Base-by-base conservation (phyloP, 2,888 invertebrate species). In the Platycheirus rosarum region DNA sequence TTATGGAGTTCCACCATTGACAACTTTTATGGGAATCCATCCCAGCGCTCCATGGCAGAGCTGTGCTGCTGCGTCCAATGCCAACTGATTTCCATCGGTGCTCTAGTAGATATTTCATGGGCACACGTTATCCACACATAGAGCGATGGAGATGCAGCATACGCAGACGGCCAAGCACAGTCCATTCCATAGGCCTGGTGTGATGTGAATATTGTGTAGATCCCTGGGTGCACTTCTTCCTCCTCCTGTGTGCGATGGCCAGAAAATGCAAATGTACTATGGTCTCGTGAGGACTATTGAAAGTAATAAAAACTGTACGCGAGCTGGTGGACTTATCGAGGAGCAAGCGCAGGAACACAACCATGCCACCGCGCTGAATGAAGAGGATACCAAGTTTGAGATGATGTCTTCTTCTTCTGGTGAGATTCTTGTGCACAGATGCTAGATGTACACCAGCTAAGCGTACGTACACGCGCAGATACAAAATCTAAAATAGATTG, bases 21-120 rank as follows among this genome's bases (percentile, higher is more conserved):
- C 82, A 82, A 82, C 82, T 82, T 82, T 82, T 82, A 82, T 82
- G 88, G 88, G 88, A 88, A 88, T 85, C 85, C 84, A 78, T 70
- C 84, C 78, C 57, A 65, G 66, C 32, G 49, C 66, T 75, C 60
- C 70, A 49, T 29, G 53, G 76, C 69, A 76, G 84, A 84, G 85
- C 82, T 75, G 80, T 86, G 85, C 42, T 60, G 37, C 53, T 16
- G 53, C 62, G 42, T 57, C 68, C 71, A 73, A 82, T 76, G 80
- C 80, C 80, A 82, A 82, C 76, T 76, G 80, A 82, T 82, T 76
- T 76, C 80, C 70, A 82, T 82, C 80, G 82, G 71, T 71, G 77
- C 77, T 77, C 82, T 82, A 82, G 82, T 82, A 82, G 76, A 82
- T 82, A 82, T 82, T 82, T 82, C 82, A 82, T 77, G 77, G 82